Percentiles rank a stretch among this genome's conserved stretches.
Evolutionary conservation across 2,888 invertebrate species (phyloP).

Genomic region (Aethes cnicana): DNA sequence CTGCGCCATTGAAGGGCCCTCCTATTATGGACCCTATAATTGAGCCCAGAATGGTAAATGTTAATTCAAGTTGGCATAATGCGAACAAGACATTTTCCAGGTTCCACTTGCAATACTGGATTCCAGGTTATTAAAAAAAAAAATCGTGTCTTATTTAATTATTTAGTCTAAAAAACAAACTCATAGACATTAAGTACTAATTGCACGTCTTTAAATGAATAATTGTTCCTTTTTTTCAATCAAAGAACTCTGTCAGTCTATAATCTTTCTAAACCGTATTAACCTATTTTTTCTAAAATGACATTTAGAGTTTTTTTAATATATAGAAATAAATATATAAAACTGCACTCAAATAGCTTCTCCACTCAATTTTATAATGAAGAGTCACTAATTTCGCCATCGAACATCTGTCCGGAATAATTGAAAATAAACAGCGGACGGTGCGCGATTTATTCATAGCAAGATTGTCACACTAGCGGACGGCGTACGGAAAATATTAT

Average conservation of each 20-base stretch:
- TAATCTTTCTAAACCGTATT: no score
- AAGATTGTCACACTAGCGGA: constrained; percentile 34
- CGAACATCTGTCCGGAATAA: constrained; percentile 56
- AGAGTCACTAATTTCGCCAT: constrained; percentile 53
- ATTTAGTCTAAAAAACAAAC: neutral
- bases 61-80: constrained; percentile 49
- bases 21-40: constrained; percentile 57
- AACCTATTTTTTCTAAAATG: no score
- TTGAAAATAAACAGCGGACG: constrained; percentile 70
- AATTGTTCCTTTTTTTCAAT: no score
- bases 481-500: constrained; percentile 3
- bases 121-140: no score
- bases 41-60: constrained; percentile 52
- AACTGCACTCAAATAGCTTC: neutral
- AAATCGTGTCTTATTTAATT: no score
- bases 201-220: no score
- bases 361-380: constrained; percentile 39
- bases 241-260: no score
- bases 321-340: neutral
- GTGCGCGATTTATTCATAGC: constrained; percentile 55
- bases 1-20: constrained; percentile 51
- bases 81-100: constrained; percentile 17
- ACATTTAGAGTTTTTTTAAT: neutral
- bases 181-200: no score
- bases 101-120: constrained; percentile 1